phyloP scores from a whole-genome alignment of 2,113 vertebrate species.

The Cnemophilus loriae region DNA sequence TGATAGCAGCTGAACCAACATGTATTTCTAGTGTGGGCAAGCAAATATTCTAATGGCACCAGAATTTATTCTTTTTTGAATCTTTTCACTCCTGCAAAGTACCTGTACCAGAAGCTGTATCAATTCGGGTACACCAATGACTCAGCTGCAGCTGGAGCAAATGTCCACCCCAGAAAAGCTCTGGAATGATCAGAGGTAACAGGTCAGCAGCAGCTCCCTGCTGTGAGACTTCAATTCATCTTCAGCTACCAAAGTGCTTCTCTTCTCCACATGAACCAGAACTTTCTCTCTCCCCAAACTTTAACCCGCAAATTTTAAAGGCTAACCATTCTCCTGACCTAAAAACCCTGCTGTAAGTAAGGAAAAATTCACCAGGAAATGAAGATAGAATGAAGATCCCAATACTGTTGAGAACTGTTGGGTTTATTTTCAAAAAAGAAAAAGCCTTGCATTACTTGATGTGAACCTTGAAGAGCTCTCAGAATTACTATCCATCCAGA shows the following conservation, averaged over 20 bases:
- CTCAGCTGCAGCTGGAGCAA: neutral
- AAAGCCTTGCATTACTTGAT: neutral
- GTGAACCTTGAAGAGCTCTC: neutral
- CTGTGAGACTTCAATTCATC: neutral
- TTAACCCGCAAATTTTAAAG: neutral
- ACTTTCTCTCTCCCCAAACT: neutral
- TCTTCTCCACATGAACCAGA: conserved; percentile 13
- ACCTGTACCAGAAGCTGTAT: neutral
- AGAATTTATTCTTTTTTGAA: neutral
- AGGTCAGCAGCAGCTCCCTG: neutral
- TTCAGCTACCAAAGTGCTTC: neutral
- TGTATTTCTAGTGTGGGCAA: neutral
- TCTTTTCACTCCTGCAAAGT: neutral
- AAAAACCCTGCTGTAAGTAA: neutral
- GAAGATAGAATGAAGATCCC: neutral
- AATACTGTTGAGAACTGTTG: neutral
- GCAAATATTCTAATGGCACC: neutral
- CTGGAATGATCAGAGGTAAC: neutral
- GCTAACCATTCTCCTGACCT: conserved; percentile 13
- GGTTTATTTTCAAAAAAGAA: neutral
- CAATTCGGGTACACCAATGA: neutral
- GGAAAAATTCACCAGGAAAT: neutral
- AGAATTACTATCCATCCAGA: neutral
- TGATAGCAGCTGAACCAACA: neutral
- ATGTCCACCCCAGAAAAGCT: neutral